phyloP scores from a whole-genome alignment of 64 coral and sea anemone species.

The Montipora sp. region DNA sequence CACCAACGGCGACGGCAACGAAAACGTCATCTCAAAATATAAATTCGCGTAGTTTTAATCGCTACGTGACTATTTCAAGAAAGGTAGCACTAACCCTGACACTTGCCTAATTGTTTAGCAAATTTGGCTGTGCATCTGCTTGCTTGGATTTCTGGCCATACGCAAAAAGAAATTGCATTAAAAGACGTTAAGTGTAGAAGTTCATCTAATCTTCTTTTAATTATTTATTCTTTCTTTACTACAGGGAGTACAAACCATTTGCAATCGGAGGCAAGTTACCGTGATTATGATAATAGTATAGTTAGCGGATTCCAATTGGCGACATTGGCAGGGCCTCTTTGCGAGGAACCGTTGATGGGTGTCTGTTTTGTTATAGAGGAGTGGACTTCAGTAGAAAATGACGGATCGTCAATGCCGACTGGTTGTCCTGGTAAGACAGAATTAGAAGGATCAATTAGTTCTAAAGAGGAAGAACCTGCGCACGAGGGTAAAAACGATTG shows the following conservation, averaged over 20 bases:
- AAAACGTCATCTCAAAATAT: too few species aligned
- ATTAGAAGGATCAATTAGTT: slow-evolving; percentile 5
- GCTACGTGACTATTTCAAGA: too few species aligned
- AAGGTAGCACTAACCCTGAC: too few species aligned
- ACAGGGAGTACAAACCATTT: neutral
- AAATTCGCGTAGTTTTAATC: too few species aligned
- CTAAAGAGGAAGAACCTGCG: neutral
- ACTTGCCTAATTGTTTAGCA: too few species aligned
- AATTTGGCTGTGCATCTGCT: too few species aligned
- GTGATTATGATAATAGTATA: slow-evolving; percentile 92
- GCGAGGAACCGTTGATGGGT: slow-evolving; percentile 97
- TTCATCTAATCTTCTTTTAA: neutral
- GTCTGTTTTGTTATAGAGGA: slow-evolving; percentile 94
- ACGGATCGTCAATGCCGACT: neutral
- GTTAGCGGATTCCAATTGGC: slow-evolving; percentile 92
- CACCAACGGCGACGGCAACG: too few species aligned
- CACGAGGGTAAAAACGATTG: neutral
- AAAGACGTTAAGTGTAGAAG: neutral
- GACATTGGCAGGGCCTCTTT: slow-evolving; percentile 83
- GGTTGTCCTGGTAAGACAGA: neutral
- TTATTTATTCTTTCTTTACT: neutral
- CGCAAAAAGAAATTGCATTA: too few species aligned
- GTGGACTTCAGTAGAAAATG: slow-evolving; percentile 47
- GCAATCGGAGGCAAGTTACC: slow-evolving; percentile 21
- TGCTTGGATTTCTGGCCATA: too few species aligned